Conservation (phyloP, 2,797 vertebrate species). For the Galagoides demidoff region DNA sequence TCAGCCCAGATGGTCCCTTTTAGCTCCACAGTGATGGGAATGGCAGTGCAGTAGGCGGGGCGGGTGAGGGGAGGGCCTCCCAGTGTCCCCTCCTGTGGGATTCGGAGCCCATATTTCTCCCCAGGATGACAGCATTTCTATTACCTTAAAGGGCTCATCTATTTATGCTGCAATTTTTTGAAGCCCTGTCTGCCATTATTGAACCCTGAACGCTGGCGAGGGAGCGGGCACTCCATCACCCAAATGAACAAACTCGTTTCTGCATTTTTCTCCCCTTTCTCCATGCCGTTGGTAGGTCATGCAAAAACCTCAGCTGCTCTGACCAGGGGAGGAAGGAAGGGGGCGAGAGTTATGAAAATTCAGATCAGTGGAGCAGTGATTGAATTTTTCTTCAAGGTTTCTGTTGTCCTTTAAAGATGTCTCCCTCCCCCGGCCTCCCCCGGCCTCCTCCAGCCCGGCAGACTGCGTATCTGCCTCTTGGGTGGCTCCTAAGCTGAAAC, state of each 20-base stretch:
- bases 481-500: neutral
- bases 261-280: conserved; percentile 77
- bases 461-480: neutral
- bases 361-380: conserved; percentile 48
- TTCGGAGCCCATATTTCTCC: conserved; percentile 83
- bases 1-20: conserved; percentile 68
- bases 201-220: conserved; percentile 80
- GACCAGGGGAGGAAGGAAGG: neutral
- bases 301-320: conserved; percentile 33
- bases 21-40: conserved; percentile 68
- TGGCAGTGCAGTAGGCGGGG: neutral
- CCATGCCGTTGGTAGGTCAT: neutral
- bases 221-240: conserved; percentile 85
- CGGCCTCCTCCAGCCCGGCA: neutral
- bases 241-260: conserved; percentile 84
- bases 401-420: conserved; percentile 27
- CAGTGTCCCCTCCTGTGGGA: conserved; percentile 24
- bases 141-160: conserved; percentile 89
- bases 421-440: neutral
- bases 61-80: neutral
- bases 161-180: conserved; percentile 88
- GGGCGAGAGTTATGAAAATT: conserved; percentile 9
- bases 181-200: conserved; percentile 87
- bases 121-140: conserved; percentile 86
- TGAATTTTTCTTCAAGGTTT: conserved; percentile 46